phyloP scores from a whole-genome alignment of 2,888 invertebrate genomes.

The Gasteruption jaculator region DNA sequence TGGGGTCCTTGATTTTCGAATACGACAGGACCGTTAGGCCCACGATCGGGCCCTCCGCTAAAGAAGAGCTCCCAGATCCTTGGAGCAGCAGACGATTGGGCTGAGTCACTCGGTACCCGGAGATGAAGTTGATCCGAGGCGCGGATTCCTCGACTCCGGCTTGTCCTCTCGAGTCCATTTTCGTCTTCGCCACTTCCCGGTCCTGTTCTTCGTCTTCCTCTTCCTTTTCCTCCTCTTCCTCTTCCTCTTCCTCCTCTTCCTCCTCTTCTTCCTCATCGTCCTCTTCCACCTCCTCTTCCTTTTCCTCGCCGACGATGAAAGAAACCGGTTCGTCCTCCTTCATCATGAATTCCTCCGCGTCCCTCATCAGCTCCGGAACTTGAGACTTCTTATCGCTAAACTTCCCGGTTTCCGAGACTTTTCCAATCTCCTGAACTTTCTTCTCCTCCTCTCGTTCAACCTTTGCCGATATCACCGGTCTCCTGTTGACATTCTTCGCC shows the following conservation, averaged over 20 bases:
- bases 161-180: not conserved
- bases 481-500: conserved; percentile 35
- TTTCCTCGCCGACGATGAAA: conserved; percentile 18
- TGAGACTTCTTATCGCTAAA: conserved; percentile 23
- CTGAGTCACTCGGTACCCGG: conserved; percentile 32
- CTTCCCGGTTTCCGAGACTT: conserved; percentile 11
- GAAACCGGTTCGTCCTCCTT: conserved; percentile 30
- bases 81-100: conserved; percentile 34
- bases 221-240: conserved; percentile 10
- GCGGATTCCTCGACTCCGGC: conserved; percentile 5
- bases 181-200: not conserved
- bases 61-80: conserved; percentile 28
- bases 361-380: conserved; percentile 36
- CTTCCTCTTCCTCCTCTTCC: conserved; percentile 9
- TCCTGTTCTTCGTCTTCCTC: conserved; percentile 15
- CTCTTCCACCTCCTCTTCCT: not conserved
- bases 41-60: conserved; percentile 39
- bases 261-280: conserved; percentile 6
- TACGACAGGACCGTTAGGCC: conserved; percentile 34
- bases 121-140: conserved; percentile 18
- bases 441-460: too few relatives aligned
- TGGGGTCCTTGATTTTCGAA: conserved; percentile 30
- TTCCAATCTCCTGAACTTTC: not conserved
- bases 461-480: conserved; percentile 30
- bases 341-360: conserved; percentile 32